Base-by-base conservation (phyloP, 2,888 invertebrate genomes). In the Andrena bucephala region DNA sequence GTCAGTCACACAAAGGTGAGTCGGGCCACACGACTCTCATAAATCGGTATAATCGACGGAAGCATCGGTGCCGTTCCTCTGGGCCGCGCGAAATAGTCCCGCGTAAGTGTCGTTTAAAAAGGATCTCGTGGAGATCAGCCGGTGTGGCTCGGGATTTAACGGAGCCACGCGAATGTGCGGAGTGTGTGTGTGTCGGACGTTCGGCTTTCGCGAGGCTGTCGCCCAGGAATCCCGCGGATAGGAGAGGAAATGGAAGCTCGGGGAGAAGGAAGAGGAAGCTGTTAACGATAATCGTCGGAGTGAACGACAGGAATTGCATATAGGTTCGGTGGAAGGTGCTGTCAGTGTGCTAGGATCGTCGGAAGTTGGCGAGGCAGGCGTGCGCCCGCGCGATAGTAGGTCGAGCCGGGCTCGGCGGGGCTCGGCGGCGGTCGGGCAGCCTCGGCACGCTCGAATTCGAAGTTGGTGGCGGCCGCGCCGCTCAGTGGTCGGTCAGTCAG, bases 381-480 rank as follows among this genome's bases (percentile, higher is more conserved):
- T 52, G 65, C 68, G 77, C 42, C 42, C 77, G 84, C 87, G 86
- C 86, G 80, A 87, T 90, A 89, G 90, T 90, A 90, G 90, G 90
- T 90, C 90, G 91, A 85, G 77, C 54, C 71, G 16, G 54, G 75
- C 60, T 80, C 87, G 87, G 31, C 10, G 1, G 5, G 2, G 62
- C 13, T 83, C 87, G 87, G 70, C 31, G 7, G 13, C n/a, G 27
- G 0, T 73, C 89, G 89, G 85, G 59, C 60, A 13, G 0, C 29
- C 33, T 81, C 85, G 84, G 65, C 54, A 27, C 76, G 80, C 74
- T 79, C 75, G 83, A 84, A 87, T 87, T 87, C 88, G 88, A 88
- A 88, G 87, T 81, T 71, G 36, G 66, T 81, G 76, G 81, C 71
- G 65, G 65, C n/a, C 74, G 77, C 83, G 82, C 76, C 68, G 24